Conservation (phyloP, 2,888 invertebrate genomes). For the Apamea crenata region DNA sequence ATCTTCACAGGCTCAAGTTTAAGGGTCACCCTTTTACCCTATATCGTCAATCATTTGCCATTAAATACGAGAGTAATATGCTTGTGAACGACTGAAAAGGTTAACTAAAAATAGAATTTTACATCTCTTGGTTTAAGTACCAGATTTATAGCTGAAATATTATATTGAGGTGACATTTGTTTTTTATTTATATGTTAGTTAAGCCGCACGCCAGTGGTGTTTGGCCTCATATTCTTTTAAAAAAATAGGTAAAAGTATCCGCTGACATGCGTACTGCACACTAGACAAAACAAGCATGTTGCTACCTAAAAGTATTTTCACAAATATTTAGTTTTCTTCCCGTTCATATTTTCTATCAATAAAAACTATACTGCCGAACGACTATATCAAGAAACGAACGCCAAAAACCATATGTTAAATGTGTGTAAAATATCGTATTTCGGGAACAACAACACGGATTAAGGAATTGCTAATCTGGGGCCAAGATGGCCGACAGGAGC, state of each 20-base stretch:
- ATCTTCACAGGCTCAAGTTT: constrained; percentile 31
- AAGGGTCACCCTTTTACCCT: constrained; percentile 46
- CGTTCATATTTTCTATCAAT: constrained; percentile 19
- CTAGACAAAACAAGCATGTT: neutral
- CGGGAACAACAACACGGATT: constrained; percentile 50
- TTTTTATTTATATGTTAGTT: neutral
- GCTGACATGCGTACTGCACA: too few species aligned
- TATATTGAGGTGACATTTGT: neutral
- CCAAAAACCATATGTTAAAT: constrained; percentile 44
- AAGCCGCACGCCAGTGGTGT: neutral
- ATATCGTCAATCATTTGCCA: constrained; percentile 33
- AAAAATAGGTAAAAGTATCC: neutral
- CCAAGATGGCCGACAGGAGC: constrained; percentile 52
- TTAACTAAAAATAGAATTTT: constrained; percentile 11
- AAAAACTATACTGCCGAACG: neutral
- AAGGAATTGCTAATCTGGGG: constrained; percentile 37
- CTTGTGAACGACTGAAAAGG: constrained; percentile 6
- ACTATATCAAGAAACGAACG: constrained; percentile 6
- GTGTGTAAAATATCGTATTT: constrained; percentile 51
- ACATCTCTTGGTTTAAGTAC: neutral
- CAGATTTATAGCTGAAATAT: constrained; percentile 11
- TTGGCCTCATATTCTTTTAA: neutral
- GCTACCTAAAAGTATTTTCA: neutral
- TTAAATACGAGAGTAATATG: constrained; percentile 21
- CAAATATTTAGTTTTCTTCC: neutral